Percentiles rank a stretch among this genome's conserved stretches.
Evolutionary conservation across 2,797 vertebrate species (phyloP).

Genomic region (Hypotaenidia okinawae): DNA sequence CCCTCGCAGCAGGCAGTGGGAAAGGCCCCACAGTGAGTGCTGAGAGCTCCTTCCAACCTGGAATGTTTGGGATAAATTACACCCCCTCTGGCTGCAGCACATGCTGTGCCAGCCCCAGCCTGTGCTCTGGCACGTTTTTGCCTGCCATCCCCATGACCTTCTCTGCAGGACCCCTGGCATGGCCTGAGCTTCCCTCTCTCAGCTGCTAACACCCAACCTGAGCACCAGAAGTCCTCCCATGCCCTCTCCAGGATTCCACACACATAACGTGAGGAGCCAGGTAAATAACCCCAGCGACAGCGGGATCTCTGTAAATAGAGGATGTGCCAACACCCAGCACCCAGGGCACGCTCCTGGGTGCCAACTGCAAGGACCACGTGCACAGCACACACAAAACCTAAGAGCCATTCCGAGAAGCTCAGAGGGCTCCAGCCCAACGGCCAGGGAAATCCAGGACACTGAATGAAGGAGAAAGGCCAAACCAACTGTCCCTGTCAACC

Average conservation of each 20-base stretch:
- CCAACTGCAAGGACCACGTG: background rate
- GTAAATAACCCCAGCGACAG: background rate
- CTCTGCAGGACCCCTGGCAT: rapidly evolving
- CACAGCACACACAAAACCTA: background rate
- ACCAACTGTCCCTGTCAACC: background rate
- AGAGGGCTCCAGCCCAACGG: background rate
- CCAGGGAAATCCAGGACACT: background rate
- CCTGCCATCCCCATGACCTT: background rate
- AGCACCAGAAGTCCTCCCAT: background rate
- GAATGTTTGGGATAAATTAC: background rate
- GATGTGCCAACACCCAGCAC: background rate
- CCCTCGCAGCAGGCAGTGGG: background rate
- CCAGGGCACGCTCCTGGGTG: background rate
- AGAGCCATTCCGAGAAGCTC: background rate
- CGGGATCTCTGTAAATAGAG: background rate
- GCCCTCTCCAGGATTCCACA: background rate
- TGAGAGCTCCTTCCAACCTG: background rate
- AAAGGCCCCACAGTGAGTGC: background rate
- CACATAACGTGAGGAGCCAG: background rate
- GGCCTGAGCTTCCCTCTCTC: background rate
- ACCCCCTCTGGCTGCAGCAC: too few species aligned
- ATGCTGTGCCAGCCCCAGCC: background rate
- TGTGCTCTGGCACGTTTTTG: background rate
- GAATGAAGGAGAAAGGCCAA: background rate
- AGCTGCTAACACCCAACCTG: background rate